Percentiles rank a stretch among this genome's conserved stretches.
Evolutionary conservation across 2,797 vertebrate genomes (phyloP).

Genomic region (Balearica regulorum): DNA sequence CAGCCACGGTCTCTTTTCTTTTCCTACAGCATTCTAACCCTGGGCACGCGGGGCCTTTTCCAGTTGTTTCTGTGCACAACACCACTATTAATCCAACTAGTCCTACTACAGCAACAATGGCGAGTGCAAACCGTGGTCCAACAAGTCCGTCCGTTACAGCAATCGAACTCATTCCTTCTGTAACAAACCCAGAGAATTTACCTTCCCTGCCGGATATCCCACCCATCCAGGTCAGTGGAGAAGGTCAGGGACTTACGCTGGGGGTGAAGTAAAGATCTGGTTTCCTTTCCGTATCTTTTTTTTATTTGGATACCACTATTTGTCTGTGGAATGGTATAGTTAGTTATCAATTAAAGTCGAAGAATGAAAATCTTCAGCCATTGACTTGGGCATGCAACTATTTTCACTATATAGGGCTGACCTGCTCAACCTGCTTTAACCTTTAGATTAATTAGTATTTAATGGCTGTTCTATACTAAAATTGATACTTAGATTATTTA

Average conservation of each 20-base stretch:
- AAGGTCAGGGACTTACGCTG: neutral
- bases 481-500: neutral
- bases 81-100: constrained; percentile 92
- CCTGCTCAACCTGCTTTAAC: neutral
- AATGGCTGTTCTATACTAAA: neutral
- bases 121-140: constrained; percentile 90
- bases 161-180: constrained; percentile 96
- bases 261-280: neutral
- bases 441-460: neutral
- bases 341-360: accelerated
- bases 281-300: neutral
- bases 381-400: neutral
- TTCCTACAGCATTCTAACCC: constrained; percentile 93
- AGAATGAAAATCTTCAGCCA: neutral
- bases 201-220: constrained; percentile 98
- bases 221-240: constrained; percentile 89
- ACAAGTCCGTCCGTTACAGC: constrained; percentile 91
- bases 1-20: neutral
- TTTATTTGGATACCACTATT: neutral
- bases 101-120: constrained; percentile 95
- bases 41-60: constrained; percentile 95
- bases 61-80: constrained; percentile 94
- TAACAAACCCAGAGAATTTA: constrained; percentile 98
- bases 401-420: neutral
- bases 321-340: neutral